phyloP scores from a whole-genome alignment of 1,140 invertebrate species.

The Heliothis subflexa region DNA sequence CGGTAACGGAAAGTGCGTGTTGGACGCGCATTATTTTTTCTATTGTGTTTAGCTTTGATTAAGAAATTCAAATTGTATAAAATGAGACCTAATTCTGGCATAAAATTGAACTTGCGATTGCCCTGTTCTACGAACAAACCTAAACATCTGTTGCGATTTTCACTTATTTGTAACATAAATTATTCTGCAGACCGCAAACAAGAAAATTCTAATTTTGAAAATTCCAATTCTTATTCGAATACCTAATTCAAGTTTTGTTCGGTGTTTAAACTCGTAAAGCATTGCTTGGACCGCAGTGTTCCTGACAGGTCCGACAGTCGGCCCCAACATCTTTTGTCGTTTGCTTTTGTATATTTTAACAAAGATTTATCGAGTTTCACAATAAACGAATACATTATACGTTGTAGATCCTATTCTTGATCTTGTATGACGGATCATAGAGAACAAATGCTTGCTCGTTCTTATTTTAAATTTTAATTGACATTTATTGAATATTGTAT shows the following conservation, averaged over 20 bases:
- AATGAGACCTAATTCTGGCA: not conserved
- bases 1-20: conserved; percentile 1
- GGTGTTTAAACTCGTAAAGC: not conserved
- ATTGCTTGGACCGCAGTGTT: conserved; percentile 23
- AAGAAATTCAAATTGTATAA: not conserved
- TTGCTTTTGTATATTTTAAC: conserved; percentile 31
- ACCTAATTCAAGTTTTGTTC: not conserved
- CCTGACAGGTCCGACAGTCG: conserved; percentile 23
- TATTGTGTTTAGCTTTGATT: not conserved
- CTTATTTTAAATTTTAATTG: not conserved
- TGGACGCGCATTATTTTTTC: not conserved
- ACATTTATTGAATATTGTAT: too few relatives aligned
- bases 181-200: not conserved
- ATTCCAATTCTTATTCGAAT: not conserved
- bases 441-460: not conserved
- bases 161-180: not conserved
- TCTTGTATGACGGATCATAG: not conserved
- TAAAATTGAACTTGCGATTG: not conserved
- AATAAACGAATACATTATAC: conserved; percentile 25
- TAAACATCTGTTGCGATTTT: too few relatives aligned
- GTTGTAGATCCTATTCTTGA: conserved; percentile 2
- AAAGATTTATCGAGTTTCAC: conserved; percentile 15
- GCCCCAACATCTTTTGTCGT: conserved; percentile 24
- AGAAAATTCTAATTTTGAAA: not conserved
- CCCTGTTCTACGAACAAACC: too few relatives aligned